Evolutionary conservation across 2,113 vertebrate species (phyloP).

Genomic region (Serinus canaria): DNA sequence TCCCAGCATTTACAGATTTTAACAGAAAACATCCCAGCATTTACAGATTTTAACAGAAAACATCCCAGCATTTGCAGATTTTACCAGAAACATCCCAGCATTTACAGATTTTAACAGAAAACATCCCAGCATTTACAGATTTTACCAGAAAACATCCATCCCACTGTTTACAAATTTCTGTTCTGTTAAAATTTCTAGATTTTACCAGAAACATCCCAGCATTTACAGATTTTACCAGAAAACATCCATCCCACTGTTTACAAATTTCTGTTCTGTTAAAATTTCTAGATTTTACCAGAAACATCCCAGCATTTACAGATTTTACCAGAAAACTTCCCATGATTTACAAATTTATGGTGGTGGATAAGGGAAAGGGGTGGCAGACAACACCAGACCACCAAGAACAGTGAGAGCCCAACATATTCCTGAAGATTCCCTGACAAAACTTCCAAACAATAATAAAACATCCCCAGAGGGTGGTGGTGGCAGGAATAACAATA

Average conservation of each 20-base stretch:
- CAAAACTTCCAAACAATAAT: background rate
- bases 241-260: background rate
- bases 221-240: background rate
- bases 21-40: too few species aligned
- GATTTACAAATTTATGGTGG: background rate
- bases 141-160: background rate
- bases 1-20: background rate
- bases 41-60: background rate
- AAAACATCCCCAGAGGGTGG: background rate
- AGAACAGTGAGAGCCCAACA: rapidly evolving
- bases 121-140: background rate
- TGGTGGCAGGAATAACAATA: background rate
- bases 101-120: rapidly evolving
- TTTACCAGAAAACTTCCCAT: too few species aligned
- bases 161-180: background rate
- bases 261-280: too few species aligned
- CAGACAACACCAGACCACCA: background rate
- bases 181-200: too few species aligned
- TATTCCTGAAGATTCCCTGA: background rate
- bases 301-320: background rate
- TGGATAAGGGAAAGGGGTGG: background rate
- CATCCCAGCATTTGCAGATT: too few species aligned
- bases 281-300: background rate
- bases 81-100: too few species aligned
- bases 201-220: background rate